Conservation (phyloP, 1,140 invertebrate species). For the Mactra quadrangularis region DNA sequence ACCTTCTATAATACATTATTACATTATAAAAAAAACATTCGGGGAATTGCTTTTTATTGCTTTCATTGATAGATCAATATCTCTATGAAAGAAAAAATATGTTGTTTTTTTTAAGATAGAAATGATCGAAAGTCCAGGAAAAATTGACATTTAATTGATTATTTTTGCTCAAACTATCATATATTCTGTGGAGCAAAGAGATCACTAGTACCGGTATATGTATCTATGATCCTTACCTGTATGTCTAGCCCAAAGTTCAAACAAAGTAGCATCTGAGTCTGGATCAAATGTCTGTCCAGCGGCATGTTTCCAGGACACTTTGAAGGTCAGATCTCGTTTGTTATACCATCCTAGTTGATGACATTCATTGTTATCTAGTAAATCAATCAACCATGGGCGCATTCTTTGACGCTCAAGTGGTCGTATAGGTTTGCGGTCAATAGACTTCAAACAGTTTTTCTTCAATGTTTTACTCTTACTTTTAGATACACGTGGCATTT, state of each 20-base stretch:
- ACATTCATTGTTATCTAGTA: slow-evolving; percentile 63
- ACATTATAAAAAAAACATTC: too few relatives aligned
- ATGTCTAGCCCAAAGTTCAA: slow-evolving; percentile 75
- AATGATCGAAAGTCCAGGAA: too few relatives aligned
- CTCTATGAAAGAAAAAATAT: too few relatives aligned
- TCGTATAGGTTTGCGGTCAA: slow-evolving; percentile 63
- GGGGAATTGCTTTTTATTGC: too few relatives aligned
- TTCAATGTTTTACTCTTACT: background rate
- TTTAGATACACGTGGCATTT: slow-evolving; percentile 36
- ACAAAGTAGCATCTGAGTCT: slow-evolving; percentile 70
- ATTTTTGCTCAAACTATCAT: too few relatives aligned
- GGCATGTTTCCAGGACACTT: slow-evolving; percentile 78
- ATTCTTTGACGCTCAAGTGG: slow-evolving; percentile 71
- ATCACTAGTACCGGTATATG: too few relatives aligned
- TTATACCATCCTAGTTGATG: slow-evolving; percentile 74
- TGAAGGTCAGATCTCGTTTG: slow-evolving; percentile 67
- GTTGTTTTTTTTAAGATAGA: too few relatives aligned
- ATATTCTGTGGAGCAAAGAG: too few relatives aligned
- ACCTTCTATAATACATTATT: too few relatives aligned
- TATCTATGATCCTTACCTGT: slow-evolving; percentile 69
- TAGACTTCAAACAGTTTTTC: slow-evolving; percentile 2
- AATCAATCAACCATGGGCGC: slow-evolving; percentile 72
- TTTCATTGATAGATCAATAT: too few relatives aligned
- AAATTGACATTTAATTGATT: too few relatives aligned
- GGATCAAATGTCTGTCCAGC: slow-evolving; percentile 74